Evolutionary conservation across 2,797 vertebrate species (phyloP), one percentile per base, ranked within the genome.

Genomic region (Molossus molossus): DNA sequence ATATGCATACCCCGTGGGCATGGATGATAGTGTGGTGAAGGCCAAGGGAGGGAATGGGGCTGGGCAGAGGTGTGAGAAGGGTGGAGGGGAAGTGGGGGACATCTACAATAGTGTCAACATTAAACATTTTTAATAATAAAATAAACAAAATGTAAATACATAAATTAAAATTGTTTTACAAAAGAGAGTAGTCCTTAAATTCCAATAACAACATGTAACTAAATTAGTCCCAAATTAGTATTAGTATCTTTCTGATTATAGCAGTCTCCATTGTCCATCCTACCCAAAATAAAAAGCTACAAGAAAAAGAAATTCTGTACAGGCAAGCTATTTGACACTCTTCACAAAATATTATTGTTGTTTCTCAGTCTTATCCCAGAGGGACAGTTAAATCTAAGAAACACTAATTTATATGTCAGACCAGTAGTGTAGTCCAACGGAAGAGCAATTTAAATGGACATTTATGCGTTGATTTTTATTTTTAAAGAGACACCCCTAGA

Each of bases 301-400:
- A 80, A 55, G 20, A 21, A 80, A 96, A 67, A 96, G 87, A 95
- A 81, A 29, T 96, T 90, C 72, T 94, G 9, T 93, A 95, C 90
- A 90, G 83, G 73, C 76, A 77, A 95, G 77, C 53, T 92, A 77
- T 94, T 81, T 96, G 97, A 97, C 60, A 85, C 18, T 94, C 57
- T 88, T 55, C 80, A 93, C 75, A 97, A 97, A 96, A 97, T 98
- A 97, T 97, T 97, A 92, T 97, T 97, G 90, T 97, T n/a, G 90
- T 96, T 98, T 94, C 89, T 95, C 93, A 81, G n/a, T 40, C 65
- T 57, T 95, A 45, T 90, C 97, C 94, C 85, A 90, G 23, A 87
- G 97, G 82, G 72, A 95, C 90, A 97, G 93, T 98, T 97, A 95
- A 97, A 93, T 95, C 72, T 91, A 94, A 96, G 72, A 80, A 95